Evolutionary conservation across 2,888 invertebrate species (phyloP), one percentile per base, ranked within the genome.

Genomic region (Hemaris fuciformis): DNA sequence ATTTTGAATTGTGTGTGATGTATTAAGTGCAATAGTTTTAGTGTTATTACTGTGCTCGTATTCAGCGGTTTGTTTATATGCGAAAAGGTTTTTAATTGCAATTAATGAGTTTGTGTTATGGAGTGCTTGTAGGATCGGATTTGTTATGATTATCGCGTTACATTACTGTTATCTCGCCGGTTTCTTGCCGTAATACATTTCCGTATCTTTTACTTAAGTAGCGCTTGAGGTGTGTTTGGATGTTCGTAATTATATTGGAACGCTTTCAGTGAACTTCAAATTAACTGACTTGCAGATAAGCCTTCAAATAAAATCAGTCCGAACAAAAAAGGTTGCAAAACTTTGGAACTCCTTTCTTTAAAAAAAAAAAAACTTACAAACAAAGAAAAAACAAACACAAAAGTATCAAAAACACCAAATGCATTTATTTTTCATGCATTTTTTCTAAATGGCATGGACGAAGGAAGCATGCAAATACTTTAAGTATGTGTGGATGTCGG

Each of bases 91-190:
- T 10, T 18, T 48, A 48, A 7, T 25, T 27, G 27, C 18, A 60
- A 6, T 64, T 43, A 61, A 53, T 53, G 38, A 45, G 22, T n/a
- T n/a, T n/a, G n/a, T 57, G 65, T 64, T 62, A 57, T 53, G 65
- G 74, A 74, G 68, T 73, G 70, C 71, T 63, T 73, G 70, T 69
- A 70, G 62, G 72, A 72, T 77, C 70, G 69, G 67, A 75, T 78
- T 79, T 72, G 73, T 76, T 75, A 80, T 77, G 75, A 76, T 80
- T 84, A 81, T 82, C 80, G 69, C 62, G 71, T 82, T 79, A 73
- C 70, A 66, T 71, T 64, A 65, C 71, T 76, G 74, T 80, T 76
- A 76, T 77, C 74, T 72, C 38, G 27, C 18, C 31, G 53, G 60
- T 59, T 58, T 13, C 48, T 27, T 20, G 38, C 38, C n/a, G 10